Percentiles rank a stretch among this genome's conserved stretches.
These are phyloP conservation scores for Hymenochirus boettgeri DNA, from an alignment of 2,113 vertebrate species.

Conservation along the genomic window DNA sequence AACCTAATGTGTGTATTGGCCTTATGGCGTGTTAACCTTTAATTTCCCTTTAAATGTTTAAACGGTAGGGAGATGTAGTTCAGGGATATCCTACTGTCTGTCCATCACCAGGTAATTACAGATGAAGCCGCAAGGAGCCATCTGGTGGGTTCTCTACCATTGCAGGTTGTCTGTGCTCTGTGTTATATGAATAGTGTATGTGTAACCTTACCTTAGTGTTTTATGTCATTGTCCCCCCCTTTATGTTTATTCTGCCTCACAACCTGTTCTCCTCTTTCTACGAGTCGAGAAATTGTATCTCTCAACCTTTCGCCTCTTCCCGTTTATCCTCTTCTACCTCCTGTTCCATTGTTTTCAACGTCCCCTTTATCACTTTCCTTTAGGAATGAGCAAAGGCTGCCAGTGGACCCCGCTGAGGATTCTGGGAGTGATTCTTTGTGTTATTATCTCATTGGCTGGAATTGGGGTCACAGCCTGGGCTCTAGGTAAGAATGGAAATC, in stretches of 20 bases:
- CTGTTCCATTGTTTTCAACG: neutral
- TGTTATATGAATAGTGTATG: neutral
- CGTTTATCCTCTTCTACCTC: neutral
- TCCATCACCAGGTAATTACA: neutral
- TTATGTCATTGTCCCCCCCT: neutral
- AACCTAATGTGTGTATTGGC: no score
- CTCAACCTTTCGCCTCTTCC: neutral
- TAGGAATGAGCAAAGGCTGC: constrained; percentile 21
- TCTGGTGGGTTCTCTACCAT: neutral
- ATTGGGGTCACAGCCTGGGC: constrained; percentile 28
- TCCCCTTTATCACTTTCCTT: neutral
- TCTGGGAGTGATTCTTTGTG: constrained; percentile 18
- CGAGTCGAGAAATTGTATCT: neutral
- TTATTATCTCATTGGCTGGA: constrained; percentile 33
- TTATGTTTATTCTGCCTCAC: neutral
- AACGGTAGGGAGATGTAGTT: neutral
- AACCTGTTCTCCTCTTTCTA: neutral
- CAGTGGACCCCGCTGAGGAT: constrained; percentile 37
- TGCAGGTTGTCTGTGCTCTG: neutral
- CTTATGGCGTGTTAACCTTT: neutral
- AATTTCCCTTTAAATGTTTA: neutral
- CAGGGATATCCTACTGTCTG: neutral
- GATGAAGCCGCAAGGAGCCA: neutral
- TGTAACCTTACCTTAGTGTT: neutral
- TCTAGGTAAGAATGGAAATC: constrained; percentile 8